A percentile compares a stretch with the other conserved stretches of the same genome.
These are phyloP conservation scores for Andrena minutula DNA, from an alignment of 2,888 invertebrate genomes.

Conservation along the genomic window DNA sequence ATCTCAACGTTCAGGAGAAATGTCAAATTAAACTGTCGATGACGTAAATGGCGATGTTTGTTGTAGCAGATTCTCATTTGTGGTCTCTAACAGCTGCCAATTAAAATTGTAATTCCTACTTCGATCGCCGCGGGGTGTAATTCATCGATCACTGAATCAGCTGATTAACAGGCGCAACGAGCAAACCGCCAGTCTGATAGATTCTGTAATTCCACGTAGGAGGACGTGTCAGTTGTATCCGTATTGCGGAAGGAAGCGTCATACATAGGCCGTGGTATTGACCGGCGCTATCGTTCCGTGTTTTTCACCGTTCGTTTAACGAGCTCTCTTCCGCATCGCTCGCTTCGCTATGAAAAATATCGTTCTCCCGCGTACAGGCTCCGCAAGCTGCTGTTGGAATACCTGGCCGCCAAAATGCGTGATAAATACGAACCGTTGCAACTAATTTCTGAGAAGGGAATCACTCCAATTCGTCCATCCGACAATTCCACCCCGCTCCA, in stretches of 20 bases:
- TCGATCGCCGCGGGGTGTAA: constrained; percentile 50
- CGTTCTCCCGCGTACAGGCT: constrained; percentile 13
- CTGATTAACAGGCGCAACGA: constrained; percentile 37
- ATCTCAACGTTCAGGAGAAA: too few species aligned
- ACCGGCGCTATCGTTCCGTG: constrained; percentile 51
- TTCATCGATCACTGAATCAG: constrained; percentile 55
- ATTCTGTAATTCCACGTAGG: constrained; percentile 75
- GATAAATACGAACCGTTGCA: constrained; percentile 33
- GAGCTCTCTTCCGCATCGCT: constrained; percentile 66
- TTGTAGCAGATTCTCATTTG: constrained; percentile 30
- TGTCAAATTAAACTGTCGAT: too few species aligned
- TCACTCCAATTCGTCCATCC: constrained; percentile 1
- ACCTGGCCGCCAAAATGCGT: constrained; percentile 40
- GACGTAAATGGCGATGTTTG: too few species aligned
- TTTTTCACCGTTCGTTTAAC: constrained; percentile 67
- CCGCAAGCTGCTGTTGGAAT: constrained; percentile 31
- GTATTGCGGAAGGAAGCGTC: constrained; percentile 51
- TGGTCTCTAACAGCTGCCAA: constrained; percentile 40
- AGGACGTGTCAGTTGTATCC: constrained; percentile 57
- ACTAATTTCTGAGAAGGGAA: constrained; percentile 24
- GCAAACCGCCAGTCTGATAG: constrained; percentile 55
- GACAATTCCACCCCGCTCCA: not conserved
- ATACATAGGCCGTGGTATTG: constrained; percentile 41
- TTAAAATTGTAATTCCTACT: constrained; percentile 58
- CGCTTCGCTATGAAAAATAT: constrained; percentile 71